These are phyloP conservation scores for Aselliscus stoliczkanus DNA, from an alignment of 2,797 vertebrate species.

Conservation along the genomic window DNA sequence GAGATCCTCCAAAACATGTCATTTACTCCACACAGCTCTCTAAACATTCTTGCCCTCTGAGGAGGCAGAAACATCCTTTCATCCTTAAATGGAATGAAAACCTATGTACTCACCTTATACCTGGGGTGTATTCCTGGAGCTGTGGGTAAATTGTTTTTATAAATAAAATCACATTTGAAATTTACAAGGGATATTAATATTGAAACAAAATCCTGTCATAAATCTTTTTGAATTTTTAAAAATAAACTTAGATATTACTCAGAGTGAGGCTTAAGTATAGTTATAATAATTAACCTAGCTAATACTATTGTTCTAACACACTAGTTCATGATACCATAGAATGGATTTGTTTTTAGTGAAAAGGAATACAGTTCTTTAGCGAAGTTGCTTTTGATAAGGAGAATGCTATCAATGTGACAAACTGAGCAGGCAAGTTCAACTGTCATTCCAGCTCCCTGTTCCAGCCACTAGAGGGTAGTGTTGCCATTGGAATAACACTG, in stretches of 20 bases:
- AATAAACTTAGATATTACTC: background rate
- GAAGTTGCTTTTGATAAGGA: background rate
- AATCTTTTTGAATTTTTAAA: background rate
- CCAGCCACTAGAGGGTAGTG: constrained; percentile 66
- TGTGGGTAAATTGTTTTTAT: background rate
- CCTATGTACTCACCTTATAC: background rate
- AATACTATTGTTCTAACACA: background rate
- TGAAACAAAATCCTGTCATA: background rate
- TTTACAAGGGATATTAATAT: background rate
- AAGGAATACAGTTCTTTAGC: background rate
- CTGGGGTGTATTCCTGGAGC: background rate
- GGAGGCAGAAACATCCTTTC: background rate
- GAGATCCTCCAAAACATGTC: background rate
- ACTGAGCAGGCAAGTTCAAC: accelerated
- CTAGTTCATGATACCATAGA: background rate
- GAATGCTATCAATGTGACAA: background rate
- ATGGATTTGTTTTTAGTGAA: background rate
- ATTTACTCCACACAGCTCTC: background rate
- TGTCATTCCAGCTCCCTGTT: background rate
- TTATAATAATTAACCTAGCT: background rate
- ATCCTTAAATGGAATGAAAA: background rate
- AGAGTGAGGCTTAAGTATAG: background rate
- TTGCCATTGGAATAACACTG: constrained; percentile 55
- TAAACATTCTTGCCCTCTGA: background rate
- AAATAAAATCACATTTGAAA: background rate